A percentile compares a stretch with the other conserved stretches of the same genome.
Evolutionary conservation across 2,888 invertebrate species (phyloP).

Genomic region (Rhagophthalmus giganteus): DNA sequence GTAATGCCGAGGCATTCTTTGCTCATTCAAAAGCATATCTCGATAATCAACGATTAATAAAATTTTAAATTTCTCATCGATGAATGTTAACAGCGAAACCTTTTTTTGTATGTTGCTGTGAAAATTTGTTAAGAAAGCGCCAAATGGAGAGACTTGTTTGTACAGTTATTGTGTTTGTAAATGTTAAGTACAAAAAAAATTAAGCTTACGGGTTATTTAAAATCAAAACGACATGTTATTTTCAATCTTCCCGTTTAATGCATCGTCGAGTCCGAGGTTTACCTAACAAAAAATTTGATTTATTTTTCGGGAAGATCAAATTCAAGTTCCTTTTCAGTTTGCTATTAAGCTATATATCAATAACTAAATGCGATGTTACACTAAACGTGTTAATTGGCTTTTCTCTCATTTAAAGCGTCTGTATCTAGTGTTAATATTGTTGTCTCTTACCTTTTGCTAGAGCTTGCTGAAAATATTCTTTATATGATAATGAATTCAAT

Average conservation of each 20-base stretch:
- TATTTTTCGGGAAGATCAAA: neutral
- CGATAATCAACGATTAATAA: constrained; percentile 7
- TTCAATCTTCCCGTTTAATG: constrained; percentile 2
- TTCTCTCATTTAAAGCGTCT: constrained; percentile 12
- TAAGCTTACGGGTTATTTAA: constrained; percentile 9
- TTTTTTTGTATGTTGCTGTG: constrained; percentile 3
- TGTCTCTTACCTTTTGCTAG: constrained; percentile 9
- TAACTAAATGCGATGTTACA: constrained; percentile 25
- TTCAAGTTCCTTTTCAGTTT: constrained; percentile 13
- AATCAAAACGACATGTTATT: too few relatives aligned
- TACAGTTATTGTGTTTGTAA: neutral
- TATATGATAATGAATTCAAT: neutral
- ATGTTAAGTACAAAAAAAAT: constrained; percentile 11
- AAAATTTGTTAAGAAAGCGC: constrained; percentile 9
- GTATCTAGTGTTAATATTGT: constrained; percentile 20
- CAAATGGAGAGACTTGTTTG: constrained; percentile 4
- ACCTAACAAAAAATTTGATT: too few relatives aligned
- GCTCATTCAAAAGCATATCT: constrained; percentile 14
- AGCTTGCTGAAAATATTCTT: constrained; percentile 7
- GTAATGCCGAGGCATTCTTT: too few relatives aligned
- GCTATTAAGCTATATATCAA: constrained; percentile 3
- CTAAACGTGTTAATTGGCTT: constrained; percentile 21
- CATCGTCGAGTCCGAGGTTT: too few relatives aligned
- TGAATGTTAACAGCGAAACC: constrained; percentile 13
- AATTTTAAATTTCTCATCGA: constrained; percentile 1